Conservation (phyloP, 2,113 vertebrate species). For the Ondatra zibethicus region DNA sequence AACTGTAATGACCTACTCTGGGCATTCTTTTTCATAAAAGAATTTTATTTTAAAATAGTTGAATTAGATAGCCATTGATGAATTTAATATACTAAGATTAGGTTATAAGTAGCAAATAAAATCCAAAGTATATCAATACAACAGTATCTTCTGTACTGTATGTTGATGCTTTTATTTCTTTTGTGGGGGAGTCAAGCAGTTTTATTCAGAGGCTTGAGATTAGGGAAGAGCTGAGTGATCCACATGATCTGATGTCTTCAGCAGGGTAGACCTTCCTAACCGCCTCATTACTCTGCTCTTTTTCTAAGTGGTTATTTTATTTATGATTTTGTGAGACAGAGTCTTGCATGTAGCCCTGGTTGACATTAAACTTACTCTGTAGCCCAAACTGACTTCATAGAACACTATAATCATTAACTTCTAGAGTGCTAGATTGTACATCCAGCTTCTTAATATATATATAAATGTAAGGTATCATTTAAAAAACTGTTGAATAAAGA, state of each 20-base stretch:
- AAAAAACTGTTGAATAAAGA: not conserved
- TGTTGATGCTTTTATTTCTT: not conserved
- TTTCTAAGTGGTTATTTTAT: not conserved
- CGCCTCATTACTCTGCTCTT: not conserved
- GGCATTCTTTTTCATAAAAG: slow-evolving; percentile 20
- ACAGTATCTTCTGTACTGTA: slow-evolving; percentile 12
- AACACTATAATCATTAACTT: not conserved
- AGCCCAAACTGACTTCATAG: not conserved
- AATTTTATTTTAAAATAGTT: slow-evolving; percentile 66
- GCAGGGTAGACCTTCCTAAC: not conserved
- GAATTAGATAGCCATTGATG: slow-evolving; percentile 28
- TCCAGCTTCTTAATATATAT: slow-evolving; percentile 27
- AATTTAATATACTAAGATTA: not conserved
- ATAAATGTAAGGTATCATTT: not conserved
- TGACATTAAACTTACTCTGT: not conserved
- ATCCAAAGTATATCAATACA: not conserved
- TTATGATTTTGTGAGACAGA: not conserved
- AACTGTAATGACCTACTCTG: slow-evolving; percentile 18
- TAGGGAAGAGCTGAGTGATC: not conserved
- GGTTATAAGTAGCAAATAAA: slow-evolving; percentile 47
- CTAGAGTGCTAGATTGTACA: not conserved
- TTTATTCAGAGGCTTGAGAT: not conserved
- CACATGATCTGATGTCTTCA: not conserved
- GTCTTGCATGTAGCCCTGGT: not conserved
- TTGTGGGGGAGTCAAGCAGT: not conserved